Evolutionary conservation across 2,797 vertebrate genomes (phyloP).

Genomic region (Dipus sagitta): DNA sequence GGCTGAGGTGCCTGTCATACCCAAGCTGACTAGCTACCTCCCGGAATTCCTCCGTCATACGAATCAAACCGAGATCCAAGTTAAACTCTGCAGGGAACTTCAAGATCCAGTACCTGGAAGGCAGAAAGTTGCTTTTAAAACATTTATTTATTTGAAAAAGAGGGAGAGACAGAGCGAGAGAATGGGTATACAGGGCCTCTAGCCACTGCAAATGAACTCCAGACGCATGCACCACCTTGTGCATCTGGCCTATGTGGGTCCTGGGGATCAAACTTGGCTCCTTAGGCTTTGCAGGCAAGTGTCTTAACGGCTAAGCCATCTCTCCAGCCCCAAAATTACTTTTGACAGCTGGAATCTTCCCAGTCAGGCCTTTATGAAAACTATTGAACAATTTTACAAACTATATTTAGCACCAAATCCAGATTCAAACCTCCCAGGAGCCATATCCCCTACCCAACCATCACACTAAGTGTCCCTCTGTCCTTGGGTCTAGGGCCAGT

Average conservation of each 20-base stretch:
- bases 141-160: too few species aligned
- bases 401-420: not conserved
- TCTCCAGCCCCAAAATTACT: not conserved
- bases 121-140: constrained; percentile 11
- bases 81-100: constrained; percentile 98
- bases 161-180: too few species aligned
- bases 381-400: not conserved
- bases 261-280: too few species aligned
- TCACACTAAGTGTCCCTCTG: not conserved
- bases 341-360: constrained; percentile 17
- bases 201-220: too few species aligned
- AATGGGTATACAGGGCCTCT: too few species aligned
- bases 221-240: too few species aligned
- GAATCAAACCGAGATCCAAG: constrained; percentile 96
- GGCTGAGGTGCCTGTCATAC: constrained; percentile 93
- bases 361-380: not conserved
- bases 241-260: too few species aligned
- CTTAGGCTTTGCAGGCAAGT: too few species aligned
- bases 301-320: too few species aligned
- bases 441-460: not conserved
- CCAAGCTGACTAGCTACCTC: constrained; percentile 93
- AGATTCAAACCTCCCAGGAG: not conserved
- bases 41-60: constrained; percentile 95
- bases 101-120: constrained; percentile 97
- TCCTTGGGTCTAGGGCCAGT: not conserved